Base-by-base conservation (phyloP, 2,113 vertebrate species). In the Psilopogon haemacephalus region DNA sequence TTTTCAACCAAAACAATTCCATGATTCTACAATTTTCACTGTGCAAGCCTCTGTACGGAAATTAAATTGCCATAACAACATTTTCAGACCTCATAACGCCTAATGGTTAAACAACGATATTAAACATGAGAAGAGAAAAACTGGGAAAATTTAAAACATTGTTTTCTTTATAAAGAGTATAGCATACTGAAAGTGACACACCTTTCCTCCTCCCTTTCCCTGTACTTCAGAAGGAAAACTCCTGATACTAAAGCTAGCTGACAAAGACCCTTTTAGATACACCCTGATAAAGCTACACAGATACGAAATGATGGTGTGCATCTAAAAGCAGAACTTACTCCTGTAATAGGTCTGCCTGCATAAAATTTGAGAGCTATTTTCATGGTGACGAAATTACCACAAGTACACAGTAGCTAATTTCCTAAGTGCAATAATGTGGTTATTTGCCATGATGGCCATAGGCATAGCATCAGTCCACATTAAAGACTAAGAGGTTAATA, bases 331-430 rank as follows among this genome's bases (percentile, higher is more conserved):
- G 76, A 85, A 71, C 11, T 38, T 52, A 75, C 27, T 93, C 38
- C 35, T 75, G 35, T 63, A 90, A 68, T 65, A 93, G 33, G 40
- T 65, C 58, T 38, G 10, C 26, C 46, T 88, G 38, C 7, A 85
- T 91, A 74, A 84, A 93, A 75, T 86, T 65, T 88, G 65, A 42
- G 44, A 78, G 35, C 14, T 77, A 58, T 90, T 95, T 95, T 93
- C 88, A 86, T 28, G 30, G 48, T 72, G 83, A 75, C n/a, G 78
- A 88, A 92, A 86, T 84, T 86, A 93, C 62, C 76, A 77, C 80
- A 93, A 64, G 30, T 44, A 78, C 40, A 86, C 58, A 82, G 86
- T 84, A 88, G 70, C 48, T 92, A 82, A 95, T 88, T 95, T 96
- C 69, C 54, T 82, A 90, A 92, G 88, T 44, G 65, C 63, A 93